Conservation (phyloP, 2,113 vertebrate genomes). For the Zootoca vivipara region DNA sequence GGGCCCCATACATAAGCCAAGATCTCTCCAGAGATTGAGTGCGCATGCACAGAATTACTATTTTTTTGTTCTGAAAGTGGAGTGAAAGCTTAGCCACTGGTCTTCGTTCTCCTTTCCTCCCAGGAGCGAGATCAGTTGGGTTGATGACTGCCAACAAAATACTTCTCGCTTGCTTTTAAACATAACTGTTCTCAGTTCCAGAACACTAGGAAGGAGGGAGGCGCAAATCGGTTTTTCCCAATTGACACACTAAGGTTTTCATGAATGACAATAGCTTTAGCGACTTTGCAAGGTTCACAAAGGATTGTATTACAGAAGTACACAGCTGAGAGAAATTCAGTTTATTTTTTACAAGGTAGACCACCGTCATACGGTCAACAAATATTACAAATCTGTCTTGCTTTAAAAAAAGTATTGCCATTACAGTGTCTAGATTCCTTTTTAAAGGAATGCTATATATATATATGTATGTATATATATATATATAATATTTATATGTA, state of each 20-base stretch:
- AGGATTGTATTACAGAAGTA: background rate
- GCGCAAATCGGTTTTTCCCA: too few relatives aligned
- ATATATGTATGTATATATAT: constrained; percentile 30
- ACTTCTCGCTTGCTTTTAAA: too few relatives aligned
- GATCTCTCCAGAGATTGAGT: background rate
- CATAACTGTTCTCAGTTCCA: background rate
- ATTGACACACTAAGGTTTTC: background rate
- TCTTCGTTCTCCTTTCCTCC: background rate
- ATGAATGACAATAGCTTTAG: background rate
- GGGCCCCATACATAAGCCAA: background rate
- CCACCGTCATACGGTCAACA: constrained; percentile 73
- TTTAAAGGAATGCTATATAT: constrained; percentile 50
- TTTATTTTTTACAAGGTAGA: constrained; percentile 81
- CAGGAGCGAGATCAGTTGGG: background rate
- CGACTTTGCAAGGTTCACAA: background rate
- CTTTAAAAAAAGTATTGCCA: constrained; percentile 83
- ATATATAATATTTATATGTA: background rate
- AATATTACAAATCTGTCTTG: constrained; percentile 80
- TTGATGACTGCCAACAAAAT: background rate
- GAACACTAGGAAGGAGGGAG: background rate
- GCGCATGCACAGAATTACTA: background rate
- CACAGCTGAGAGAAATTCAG: constrained; percentile 65
- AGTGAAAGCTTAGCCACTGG: background rate
- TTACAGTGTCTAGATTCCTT: constrained; percentile 64
- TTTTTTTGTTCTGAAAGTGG: background rate